Evolutionary conservation across 2,888 invertebrate genomes (phyloP), one percentile per base, ranked within the genome.

Genomic region (Steinernema scapterisci): DNA sequence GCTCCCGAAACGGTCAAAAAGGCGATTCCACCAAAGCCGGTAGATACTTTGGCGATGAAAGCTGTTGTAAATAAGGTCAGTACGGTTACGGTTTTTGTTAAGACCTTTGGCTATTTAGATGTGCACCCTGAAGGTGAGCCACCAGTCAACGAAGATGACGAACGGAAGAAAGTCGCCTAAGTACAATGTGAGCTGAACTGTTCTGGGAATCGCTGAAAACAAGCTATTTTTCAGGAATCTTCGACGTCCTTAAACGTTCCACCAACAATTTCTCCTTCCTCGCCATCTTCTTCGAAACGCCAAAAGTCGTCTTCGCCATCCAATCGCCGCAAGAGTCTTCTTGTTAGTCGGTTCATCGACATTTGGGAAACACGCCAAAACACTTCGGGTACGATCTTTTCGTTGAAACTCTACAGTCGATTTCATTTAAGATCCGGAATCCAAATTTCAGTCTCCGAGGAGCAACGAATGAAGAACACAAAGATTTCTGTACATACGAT

Each of bases 301-400:
- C 48, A 48, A 19, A 16, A 19, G 19, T 48, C 48, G n/a, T 16
- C 48, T 13, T 63, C 63, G 13, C 1, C 31, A 6, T 38, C 27
- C 63, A 27, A 63, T 16, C 11, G 27, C 25, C 16, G 31, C 11
- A 11, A 63, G n/a, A 63, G 16, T 13, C 7, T 63, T 5, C 63
- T 27, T 11, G 63, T 63, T 25, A 63, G 31, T 16, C 23, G 31
- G 31, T 63, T 63, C 63, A 27, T 63, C 31, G 63, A 63, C 16
- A 63, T 63, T 25, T 63, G 63, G 63, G 63, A 63, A n/a, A 63
- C 63, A n/a, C 63, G 63, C 3, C 63, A 63, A 63, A 16, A 11
- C 16, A 9, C 11, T n/a, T 23, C 52, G 11, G 52, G 52, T 52
- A n/a, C n/a, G 23, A 52, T n/a, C 19, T 7, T 11, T 21, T 21